Percentiles rank a stretch among this genome's conserved stretches.
Conservation (phyloP, 2,113 vertebrate genomes). For the Nycticorax nycticorax region DNA sequence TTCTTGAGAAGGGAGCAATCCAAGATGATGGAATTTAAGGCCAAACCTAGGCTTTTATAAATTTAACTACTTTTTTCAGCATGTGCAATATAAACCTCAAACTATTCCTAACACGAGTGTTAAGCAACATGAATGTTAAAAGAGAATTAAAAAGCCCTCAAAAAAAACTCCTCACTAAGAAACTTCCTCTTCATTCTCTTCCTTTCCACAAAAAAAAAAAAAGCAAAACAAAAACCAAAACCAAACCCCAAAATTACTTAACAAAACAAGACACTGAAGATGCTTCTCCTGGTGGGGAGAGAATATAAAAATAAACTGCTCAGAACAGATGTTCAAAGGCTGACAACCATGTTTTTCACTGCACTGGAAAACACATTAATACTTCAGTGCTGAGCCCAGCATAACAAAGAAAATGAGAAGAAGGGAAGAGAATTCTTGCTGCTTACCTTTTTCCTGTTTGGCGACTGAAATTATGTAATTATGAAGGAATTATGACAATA, state of each 20-base stretch:
- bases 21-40: not conserved
- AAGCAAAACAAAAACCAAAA: not conserved
- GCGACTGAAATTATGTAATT: not conserved
- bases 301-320: not conserved
- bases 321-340: conserved; percentile 17
- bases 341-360: not conserved
- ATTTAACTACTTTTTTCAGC: not conserved
- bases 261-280: not conserved
- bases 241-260: not conserved
- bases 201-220: not conserved
- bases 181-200: not conserved
- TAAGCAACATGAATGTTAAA: not conserved
- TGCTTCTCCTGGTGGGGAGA: not conserved
- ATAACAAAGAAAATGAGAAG: not conserved
- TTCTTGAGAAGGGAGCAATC: not conserved
- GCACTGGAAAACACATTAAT: not conserved
- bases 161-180: not conserved
- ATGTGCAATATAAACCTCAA: not conserved
- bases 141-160: not conserved
- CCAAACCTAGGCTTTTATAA: not conserved
- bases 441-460: not conserved
- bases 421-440: not conserved
- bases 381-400: not conserved
- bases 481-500: not conserved
- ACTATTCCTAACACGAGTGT: not conserved